Evolutionary conservation across 1,140 invertebrate species (phyloP).

Genomic region (Drosophila seguyi): DNA sequence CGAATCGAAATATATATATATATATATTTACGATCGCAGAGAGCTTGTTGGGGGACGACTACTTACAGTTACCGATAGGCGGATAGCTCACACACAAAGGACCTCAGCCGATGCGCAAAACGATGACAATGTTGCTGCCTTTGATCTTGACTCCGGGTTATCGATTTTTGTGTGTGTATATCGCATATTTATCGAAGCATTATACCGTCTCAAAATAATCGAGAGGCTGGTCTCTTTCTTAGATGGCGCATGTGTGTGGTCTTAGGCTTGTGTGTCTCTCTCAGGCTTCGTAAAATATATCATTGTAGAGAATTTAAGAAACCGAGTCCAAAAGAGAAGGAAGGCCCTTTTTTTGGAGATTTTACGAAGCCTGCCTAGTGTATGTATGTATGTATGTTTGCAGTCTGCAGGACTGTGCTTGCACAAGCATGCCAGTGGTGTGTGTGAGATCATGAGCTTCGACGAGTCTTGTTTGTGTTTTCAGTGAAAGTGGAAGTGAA

Average conservation of each 20-base stretch:
- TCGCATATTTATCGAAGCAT: slow-evolving; percentile 29
- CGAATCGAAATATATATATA: neutral
- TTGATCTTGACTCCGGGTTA: slow-evolving; percentile 21
- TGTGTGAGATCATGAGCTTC: neutral
- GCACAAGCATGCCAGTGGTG: neutral
- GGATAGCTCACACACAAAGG: slow-evolving; percentile 23
- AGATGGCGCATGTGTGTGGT: slow-evolving; percentile 1
- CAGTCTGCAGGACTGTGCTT: slow-evolving; percentile 6
- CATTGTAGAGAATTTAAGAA: neutral
- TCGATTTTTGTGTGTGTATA: slow-evolving; percentile 7
- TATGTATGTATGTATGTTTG: neutral
- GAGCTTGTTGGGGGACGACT: slow-evolving; percentile 22
- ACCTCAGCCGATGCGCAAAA: slow-evolving; percentile 28
- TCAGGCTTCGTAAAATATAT: slow-evolving; percentile 15
- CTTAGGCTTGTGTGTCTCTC: slow-evolving; percentile 12
- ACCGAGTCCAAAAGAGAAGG: neutral
- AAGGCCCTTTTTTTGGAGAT: neutral
- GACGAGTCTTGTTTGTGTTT: neutral
- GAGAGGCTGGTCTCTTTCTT: slow-evolving; percentile 8
- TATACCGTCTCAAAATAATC: slow-evolving; percentile 16
- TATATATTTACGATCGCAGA: slow-evolving; percentile 1
- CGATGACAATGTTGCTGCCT: slow-evolving; percentile 38
- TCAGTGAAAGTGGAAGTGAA: neutral
- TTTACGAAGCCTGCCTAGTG: slow-evolving; percentile 17
- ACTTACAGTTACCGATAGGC: slow-evolving; percentile 48